These are phyloP conservation scores for Stichodactyla helianthus DNA, from an alignment of 64 coral and sea anemone species.

Conservation along the genomic window DNA sequence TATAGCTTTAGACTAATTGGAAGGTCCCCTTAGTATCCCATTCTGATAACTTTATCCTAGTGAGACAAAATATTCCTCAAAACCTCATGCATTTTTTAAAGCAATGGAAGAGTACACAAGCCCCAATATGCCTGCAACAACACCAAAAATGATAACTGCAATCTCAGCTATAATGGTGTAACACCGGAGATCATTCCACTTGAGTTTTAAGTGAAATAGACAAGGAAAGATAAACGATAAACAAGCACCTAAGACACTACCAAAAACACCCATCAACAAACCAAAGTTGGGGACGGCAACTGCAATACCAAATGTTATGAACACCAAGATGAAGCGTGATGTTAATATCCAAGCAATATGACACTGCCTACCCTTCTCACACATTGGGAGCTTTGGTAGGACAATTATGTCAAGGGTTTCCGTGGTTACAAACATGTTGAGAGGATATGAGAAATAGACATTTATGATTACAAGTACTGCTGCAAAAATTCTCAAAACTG, in stretches of 20 bases:
- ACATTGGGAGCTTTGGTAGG: conserved; percentile 52
- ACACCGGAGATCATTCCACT: conserved; percentile 49
- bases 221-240: conserved; percentile 77
- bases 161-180: conserved; percentile 40
- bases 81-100: conserved; percentile 7
- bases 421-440: conserved; percentile 80
- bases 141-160: conserved; percentile 50
- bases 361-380: conserved; percentile 32
- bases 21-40: too few relatives aligned
- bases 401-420: conserved; percentile 59
- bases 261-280: conserved; percentile 76
- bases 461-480: conserved; percentile 54
- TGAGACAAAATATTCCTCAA: background rate
- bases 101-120: conserved; percentile 61
- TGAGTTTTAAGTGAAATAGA: conserved; percentile 71
- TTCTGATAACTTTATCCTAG: too few relatives aligned
- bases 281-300: conserved; percentile 80
- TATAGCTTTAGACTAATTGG: too few relatives aligned
- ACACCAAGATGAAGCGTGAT: conserved; percentile 44
- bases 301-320: conserved; percentile 59
- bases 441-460: conserved; percentile 69
- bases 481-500: conserved; percentile 39
- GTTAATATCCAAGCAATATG: conserved; percentile 45
- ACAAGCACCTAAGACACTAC: conserved; percentile 72
- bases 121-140: conserved; percentile 51